A percentile compares a stretch with the other conserved stretches of the same genome.
Evolutionary conservation across 1,140 invertebrate genomes (phyloP).

Genomic region (Zophobas atratus): DNA sequence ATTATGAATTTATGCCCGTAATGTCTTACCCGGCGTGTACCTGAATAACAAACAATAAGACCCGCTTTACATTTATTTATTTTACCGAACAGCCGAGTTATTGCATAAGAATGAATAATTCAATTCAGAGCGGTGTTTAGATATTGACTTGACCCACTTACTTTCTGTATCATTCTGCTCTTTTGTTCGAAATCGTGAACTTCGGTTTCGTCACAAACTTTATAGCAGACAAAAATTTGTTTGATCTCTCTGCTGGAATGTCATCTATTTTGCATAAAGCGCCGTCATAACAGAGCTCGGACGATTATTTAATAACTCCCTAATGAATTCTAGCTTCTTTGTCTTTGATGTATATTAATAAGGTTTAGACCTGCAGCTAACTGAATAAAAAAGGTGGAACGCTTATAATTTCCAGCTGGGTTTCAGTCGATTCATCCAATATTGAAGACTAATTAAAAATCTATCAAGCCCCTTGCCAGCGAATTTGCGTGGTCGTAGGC

Average conservation of each 20-base stretch:
- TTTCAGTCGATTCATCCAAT: neutral
- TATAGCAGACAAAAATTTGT: neutral
- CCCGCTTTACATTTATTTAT: no score
- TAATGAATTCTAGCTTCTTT: neutral
- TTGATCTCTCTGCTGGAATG: neutral
- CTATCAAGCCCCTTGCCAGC: slow-evolving; percentile 38
- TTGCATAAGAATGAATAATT: no score
- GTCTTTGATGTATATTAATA: slow-evolving; percentile 1
- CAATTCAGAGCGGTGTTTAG: no score
- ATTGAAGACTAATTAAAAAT: slow-evolving; percentile 46
- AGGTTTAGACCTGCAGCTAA: neutral
- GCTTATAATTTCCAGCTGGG: neutral
- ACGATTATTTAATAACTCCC: neutral
- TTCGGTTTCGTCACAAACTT: no score
- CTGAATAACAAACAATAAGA: no score
- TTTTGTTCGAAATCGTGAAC: no score
- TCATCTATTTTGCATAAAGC: slow-evolving; percentile 3
- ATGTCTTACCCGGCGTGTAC: no score
- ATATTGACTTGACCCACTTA: no score
- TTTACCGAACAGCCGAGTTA: no score
- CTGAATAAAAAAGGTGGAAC: neutral
- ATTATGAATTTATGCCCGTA: no score
- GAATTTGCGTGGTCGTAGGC: slow-evolving; percentile 9
- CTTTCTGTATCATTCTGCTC: no score
- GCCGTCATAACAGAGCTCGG: neutral